Conservation (phyloP, 2,888 invertebrate genomes). For the Celastrina argiolus region DNA sequence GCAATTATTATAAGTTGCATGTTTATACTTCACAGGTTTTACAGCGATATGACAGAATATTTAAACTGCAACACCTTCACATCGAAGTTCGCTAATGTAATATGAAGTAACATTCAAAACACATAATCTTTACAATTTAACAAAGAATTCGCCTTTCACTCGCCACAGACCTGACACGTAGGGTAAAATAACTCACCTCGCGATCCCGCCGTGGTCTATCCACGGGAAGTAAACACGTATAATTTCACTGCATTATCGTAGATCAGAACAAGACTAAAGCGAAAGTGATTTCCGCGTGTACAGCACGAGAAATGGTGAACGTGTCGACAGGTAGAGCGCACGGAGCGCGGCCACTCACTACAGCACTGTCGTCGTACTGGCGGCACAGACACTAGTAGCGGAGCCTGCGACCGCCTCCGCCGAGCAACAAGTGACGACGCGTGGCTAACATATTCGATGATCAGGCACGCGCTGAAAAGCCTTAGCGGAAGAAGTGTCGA, state of each 20-base stretch:
- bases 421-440: not conserved
- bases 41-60: not conserved
- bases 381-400: not conserved
- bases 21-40: not conserved
- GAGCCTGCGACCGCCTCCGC: not conserved
- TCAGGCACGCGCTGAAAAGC: not conserved
- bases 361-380: conserved; percentile 46
- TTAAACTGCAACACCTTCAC: not conserved
- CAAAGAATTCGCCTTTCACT: conserved; percentile 75
- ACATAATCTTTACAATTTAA: conserved; percentile 55
- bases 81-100: not conserved
- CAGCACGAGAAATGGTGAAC: conserved; percentile 46
- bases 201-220: conserved; percentile 43
- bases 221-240: conserved; percentile 47
- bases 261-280: conserved; percentile 42
- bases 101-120: conserved; percentile 31
- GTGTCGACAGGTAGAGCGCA: conserved; percentile 43
- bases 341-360: conserved; percentile 53
- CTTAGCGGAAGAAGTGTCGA: not conserved
- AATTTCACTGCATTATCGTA: conserved; percentile 58
- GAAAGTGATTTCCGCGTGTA: conserved; percentile 57
- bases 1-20: not conserved
- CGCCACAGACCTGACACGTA: conserved; percentile 71
- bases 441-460: not conserved
- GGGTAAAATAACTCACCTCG: conserved; percentile 60